Evolutionary conservation across 1,140 invertebrate genomes (phyloP).

Genomic region (Aphidius gifuensis): DNA sequence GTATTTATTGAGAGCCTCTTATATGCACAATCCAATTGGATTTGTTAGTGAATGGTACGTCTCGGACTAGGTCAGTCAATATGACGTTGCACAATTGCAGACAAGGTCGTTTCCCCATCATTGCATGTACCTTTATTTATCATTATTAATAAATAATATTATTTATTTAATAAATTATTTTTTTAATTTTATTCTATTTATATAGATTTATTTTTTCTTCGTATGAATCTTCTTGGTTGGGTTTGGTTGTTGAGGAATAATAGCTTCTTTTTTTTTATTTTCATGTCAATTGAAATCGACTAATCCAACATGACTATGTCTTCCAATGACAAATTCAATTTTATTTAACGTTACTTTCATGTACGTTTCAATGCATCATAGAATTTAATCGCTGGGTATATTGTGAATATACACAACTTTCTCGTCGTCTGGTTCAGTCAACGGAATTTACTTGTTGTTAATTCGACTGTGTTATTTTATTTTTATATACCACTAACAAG

Average conservation of each 20-base stretch:
- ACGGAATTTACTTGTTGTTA: constrained; percentile 12
- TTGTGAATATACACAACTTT: constrained; percentile 8
- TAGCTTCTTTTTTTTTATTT: background rate
- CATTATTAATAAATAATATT: constrained; percentile 2
- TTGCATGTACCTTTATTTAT: constrained; percentile 13
- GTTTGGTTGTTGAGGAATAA: too few relatives aligned
- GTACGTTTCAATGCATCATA: background rate
- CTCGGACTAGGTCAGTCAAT: constrained; percentile 36
- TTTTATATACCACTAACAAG: background rate
- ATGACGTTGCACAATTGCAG: constrained; percentile 34
- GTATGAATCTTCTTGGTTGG: too few relatives aligned
- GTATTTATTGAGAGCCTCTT: background rate
- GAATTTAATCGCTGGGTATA: background rate
- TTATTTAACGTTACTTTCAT: background rate
- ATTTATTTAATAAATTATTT: constrained; percentile 4
- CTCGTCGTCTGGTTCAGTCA: constrained; percentile 1
- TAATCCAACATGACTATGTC: background rate
- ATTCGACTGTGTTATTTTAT: constrained; percentile 9
- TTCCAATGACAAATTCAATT: background rate
- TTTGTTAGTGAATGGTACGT: constrained; percentile 34
- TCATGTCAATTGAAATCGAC: background rate
- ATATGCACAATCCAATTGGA: constrained; percentile 25
- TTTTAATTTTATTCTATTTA: background rate
- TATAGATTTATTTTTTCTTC: background rate
- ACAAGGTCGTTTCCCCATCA: constrained; percentile 36